These are phyloP conservation scores for Nipponia nippon DNA, from an alignment of 2,113 vertebrate species.

Conservation along the genomic window DNA sequence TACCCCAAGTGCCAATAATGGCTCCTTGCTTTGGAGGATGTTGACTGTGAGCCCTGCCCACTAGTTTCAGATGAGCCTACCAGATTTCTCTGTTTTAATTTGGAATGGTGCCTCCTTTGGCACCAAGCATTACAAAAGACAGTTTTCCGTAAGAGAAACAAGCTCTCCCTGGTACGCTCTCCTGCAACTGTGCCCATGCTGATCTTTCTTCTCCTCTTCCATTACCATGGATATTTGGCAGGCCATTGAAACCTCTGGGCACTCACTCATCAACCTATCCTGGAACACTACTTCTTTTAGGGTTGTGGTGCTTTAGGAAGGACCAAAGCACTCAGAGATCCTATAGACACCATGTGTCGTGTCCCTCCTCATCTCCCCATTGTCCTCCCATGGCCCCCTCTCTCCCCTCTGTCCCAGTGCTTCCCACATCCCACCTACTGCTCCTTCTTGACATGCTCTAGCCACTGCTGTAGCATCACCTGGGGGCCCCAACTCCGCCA, in stretches of 20 bases:
- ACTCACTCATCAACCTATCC: background rate
- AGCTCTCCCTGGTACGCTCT: background rate
- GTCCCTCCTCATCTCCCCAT: background rate
- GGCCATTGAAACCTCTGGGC: background rate
- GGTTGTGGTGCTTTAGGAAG: slow-evolving; percentile 6
- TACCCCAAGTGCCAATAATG: background rate
- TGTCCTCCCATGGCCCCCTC: background rate
- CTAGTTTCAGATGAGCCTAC: background rate
- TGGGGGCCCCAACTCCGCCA: background rate
- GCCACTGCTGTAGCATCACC: background rate
- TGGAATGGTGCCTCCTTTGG: background rate
- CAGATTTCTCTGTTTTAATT: background rate
- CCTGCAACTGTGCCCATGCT: background rate
- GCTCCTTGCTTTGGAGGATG: background rate
- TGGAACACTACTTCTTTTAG: background rate
- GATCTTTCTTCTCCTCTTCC: background rate
- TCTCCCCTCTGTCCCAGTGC: background rate
- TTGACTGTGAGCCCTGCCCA: background rate
- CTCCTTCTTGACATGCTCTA: background rate
- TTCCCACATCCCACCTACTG: background rate
- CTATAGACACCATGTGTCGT: background rate
- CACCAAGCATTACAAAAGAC: background rate
- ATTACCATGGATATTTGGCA: background rate
- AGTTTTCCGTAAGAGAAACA: slow-evolving; percentile 15
- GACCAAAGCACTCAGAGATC: background rate